Percentiles rank a stretch among this genome's conserved stretches.
Conservation (phyloP, 2,113 vertebrate genomes). For the Equus przewalskii region DNA sequence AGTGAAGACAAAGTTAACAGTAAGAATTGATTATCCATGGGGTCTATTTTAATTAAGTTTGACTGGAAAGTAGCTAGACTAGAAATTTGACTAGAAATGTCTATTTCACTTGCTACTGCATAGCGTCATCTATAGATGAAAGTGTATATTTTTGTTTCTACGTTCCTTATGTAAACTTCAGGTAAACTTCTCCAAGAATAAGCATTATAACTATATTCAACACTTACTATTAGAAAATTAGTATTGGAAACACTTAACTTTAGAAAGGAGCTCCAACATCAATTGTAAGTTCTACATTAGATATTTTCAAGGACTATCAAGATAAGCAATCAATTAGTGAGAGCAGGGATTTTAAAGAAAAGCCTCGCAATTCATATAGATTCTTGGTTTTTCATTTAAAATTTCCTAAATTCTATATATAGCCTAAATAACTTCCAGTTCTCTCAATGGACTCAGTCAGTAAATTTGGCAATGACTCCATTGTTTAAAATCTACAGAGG, state of each 20-base stretch:
- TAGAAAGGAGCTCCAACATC: neutral
- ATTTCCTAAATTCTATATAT: neutral
- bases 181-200: neutral
- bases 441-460: neutral
- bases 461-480: neutral
- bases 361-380: neutral
- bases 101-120: neutral
- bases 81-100: neutral
- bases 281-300: neutral
- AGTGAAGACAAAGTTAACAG: constrained; percentile 3
- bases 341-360: neutral
- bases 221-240: neutral
- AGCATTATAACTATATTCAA: neutral
- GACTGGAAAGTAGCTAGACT: neutral
- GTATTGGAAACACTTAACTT: neutral
- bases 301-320: neutral
- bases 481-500: neutral
- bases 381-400: neutral
- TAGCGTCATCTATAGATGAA: neutral
- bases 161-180: neutral
- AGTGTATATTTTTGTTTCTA: neutral
- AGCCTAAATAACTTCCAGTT: neutral
- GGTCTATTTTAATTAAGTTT: neutral
- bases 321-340: neutral
- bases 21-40: neutral